Conservation (phyloP, 2,113 vertebrate species). For the Bombycilla garrulus region DNA sequence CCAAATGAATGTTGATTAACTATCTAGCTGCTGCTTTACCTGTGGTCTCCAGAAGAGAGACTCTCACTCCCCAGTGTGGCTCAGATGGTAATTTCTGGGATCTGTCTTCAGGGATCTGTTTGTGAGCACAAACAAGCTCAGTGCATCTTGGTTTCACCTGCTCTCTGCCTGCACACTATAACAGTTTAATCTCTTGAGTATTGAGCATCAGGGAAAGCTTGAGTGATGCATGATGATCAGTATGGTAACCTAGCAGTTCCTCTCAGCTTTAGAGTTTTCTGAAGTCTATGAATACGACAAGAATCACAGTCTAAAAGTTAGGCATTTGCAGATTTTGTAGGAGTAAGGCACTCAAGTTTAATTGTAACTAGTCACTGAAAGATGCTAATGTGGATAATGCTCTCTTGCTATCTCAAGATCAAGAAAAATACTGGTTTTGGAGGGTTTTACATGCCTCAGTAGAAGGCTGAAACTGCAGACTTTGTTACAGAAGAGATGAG, state of each 20-base stretch:
- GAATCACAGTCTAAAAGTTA: background rate
- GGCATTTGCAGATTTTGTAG: background rate
- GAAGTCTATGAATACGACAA: background rate
- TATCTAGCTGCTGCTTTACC: background rate
- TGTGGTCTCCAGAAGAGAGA: background rate
- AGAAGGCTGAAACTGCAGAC: background rate
- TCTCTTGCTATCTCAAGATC: background rate
- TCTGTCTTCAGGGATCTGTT: background rate
- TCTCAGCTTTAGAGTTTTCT: background rate
- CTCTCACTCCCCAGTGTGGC: background rate
- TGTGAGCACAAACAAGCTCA: background rate
- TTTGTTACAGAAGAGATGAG: background rate
- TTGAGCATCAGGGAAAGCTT: background rate
- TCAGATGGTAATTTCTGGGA: background rate
- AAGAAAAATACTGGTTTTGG: background rate
- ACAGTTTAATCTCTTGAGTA: background rate
- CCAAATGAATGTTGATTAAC: background rate
- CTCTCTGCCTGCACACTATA: background rate
- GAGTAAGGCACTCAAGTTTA: background rate
- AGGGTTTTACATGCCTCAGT: background rate
- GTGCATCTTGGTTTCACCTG: background rate
- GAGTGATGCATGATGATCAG: background rate
- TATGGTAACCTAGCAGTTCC: background rate
- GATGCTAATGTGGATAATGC: background rate
- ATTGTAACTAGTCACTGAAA: background rate